Evolutionary conservation across 2,888 invertebrate genomes (phyloP), one percentile per base, ranked within the genome.

Genomic region (Sinotaia quadrata): DNA sequence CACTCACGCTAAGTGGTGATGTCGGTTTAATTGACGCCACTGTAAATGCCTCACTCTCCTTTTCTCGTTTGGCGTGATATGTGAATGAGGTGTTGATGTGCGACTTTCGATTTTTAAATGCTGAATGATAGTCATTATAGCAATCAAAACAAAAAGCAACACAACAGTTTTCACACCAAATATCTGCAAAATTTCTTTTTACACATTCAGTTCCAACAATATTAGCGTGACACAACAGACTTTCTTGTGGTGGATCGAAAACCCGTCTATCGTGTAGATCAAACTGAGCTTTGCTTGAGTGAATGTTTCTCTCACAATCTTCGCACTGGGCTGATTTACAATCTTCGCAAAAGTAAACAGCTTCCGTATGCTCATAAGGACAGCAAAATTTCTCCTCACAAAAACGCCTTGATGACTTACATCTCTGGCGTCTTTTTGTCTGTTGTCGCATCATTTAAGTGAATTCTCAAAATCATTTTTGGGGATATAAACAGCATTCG

Each of bases 281-380:
- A 68, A 78, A 82, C 51, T 78, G 78, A 37, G 81, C 75, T 67
- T 83, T 85, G 51, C 78, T 75, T 58, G 76, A 77, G 75, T 88
- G 88, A 18, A 88, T 75, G 37, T 80, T 73, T 29, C 75, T 76
- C 69, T 87, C 87, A 75, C 88, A 88, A 29, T 77, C 75, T 51
- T 76, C 60, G 77, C 88, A 88, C 74, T 88, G 88, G 49, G 82
- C 76, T 33, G 86, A 82, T 47, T 81, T 82, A 76, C 88, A 88
- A 49, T 88, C 84, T 36, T 79, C 80, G 75, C 88, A 88, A 49
- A 72, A 71, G 70, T 74, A 84, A 59, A 75, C 75, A 15, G 88
- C 87, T 67, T 81, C 80, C 8, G 86, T 76, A 12, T 76, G 71
- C 31, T 82, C 83, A 18, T 80, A 76, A 54, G 77, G 73, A 72